These are phyloP conservation scores for Rhopalosiphum padi DNA, from an alignment of 1,140 invertebrate genomes.

Conservation along the genomic window DNA sequence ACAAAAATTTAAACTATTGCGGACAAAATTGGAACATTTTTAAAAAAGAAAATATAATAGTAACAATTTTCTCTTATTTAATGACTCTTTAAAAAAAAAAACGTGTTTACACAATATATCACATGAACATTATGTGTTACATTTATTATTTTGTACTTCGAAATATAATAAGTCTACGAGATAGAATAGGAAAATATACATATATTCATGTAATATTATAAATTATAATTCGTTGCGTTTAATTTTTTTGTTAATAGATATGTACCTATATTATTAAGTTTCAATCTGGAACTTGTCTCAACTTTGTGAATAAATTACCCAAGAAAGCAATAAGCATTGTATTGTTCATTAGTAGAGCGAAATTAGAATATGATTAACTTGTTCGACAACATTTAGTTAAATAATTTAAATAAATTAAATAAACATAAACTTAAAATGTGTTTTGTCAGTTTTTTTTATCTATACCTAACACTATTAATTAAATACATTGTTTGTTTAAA, in stretches of 20 bases:
- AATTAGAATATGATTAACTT: not conserved
- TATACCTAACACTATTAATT: not conserved
- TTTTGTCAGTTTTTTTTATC: not conserved
- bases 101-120: not conserved
- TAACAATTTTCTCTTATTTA: no score
- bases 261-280: not conserved
- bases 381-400: not conserved
- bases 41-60: no score
- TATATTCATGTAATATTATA: not conserved
- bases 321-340: not conserved
- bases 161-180: not conserved
- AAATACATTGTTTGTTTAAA: not conserved
- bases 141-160: not conserved
- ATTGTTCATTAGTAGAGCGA: not conserved
- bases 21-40: no score
- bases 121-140: not conserved
- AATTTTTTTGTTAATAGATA: no score
- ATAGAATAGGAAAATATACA: not conserved
- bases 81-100: not conserved
- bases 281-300: not conserved
- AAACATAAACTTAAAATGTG: not conserved
- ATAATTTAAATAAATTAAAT: not conserved
- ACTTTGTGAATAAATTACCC: not conserved
- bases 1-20: no score
- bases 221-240: not conserved